phyloP scores from a whole-genome alignment of 2,888 invertebrate species.

The Tipula confusa region DNA sequence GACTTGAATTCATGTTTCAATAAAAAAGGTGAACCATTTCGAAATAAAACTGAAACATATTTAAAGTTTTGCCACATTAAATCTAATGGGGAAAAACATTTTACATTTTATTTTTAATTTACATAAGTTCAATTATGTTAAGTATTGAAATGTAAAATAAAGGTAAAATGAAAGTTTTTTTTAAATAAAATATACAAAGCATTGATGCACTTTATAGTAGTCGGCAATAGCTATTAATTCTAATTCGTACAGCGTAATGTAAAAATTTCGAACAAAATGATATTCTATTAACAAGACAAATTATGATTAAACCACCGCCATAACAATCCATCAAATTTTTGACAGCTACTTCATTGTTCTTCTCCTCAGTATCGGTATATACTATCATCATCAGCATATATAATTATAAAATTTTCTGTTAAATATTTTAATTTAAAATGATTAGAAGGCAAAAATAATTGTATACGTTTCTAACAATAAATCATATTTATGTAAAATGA shows the following conservation, averaged over 20 bases:
- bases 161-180: no score
- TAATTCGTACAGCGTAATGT: neutral
- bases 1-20: no score
- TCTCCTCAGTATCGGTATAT: neutral
- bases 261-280: neutral
- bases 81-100: no score
- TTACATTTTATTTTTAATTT: no score
- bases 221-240: neutral
- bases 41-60: no score
- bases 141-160: no score
- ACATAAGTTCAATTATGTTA: no score
- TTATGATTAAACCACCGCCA: slow-evolving; percentile 12
- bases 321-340: neutral
- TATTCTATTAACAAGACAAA: neutral
- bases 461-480: neutral
- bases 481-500: neutral
- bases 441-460: neutral
- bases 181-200: no score
- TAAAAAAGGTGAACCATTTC: no score
- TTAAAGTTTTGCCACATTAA: no score
- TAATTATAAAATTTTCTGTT: neutral
- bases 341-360: neutral
- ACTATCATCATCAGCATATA: neutral
- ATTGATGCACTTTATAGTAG: no score
- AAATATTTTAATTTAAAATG: slow-evolving; percentile 1